Conservation (phyloP, 2,113 vertebrate genomes). For the Ramphastos sulfuratus region DNA sequence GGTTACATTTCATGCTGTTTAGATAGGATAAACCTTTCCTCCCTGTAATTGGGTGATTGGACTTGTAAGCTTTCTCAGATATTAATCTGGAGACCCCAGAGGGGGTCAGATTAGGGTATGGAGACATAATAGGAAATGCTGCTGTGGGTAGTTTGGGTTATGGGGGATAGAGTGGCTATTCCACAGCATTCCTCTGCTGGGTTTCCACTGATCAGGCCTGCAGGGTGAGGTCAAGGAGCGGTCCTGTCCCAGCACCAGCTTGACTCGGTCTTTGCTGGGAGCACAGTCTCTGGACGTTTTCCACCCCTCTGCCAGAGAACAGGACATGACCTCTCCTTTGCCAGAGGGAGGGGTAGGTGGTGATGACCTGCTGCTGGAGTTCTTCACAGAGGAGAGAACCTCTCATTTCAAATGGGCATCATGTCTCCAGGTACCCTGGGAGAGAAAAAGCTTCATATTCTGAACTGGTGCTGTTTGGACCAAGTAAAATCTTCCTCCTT, state of each 20-base stretch:
- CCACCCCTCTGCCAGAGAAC: background rate
- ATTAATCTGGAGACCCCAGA: conserved; percentile 61
- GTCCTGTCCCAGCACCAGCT: background rate
- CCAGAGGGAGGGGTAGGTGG: background rate
- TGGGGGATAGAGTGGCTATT: conserved; percentile 29
- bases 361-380: background rate
- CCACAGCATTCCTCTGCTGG: conserved; percentile 15
- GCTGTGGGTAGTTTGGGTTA: conserved; percentile 72
- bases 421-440: background rate
- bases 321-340: background rate
- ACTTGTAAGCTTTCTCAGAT: conserved; percentile 68
- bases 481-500: background rate
- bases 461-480: background rate
- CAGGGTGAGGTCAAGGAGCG: background rate
- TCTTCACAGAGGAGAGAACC: background rate
- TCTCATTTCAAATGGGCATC: accelerated
- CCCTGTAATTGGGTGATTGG: conserved; percentile 65
- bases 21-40: conserved; percentile 75
- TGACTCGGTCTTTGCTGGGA: conserved; percentile 21
- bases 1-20: conserved; percentile 72
- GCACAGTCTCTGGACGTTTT: background rate
- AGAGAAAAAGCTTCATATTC: background rate
- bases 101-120: conserved; percentile 69
- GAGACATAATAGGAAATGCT: conserved; percentile 78
- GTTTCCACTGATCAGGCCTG: conserved; percentile 2